Evolutionary conservation across 1,140 invertebrate species (phyloP).

Genomic region (Halictus rubicundus): DNA sequence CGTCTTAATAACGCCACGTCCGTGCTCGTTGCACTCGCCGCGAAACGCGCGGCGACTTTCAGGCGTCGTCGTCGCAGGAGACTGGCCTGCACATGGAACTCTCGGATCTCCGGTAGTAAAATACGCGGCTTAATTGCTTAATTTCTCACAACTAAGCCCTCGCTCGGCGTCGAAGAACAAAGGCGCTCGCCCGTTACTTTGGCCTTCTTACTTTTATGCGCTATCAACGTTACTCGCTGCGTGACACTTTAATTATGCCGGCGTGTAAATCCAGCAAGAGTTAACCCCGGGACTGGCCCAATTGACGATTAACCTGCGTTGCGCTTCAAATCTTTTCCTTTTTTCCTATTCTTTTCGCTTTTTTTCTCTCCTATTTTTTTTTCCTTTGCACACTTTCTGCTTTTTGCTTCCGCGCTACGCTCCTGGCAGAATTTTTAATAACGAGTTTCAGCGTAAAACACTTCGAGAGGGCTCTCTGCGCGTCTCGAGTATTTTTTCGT

Average conservation of each 20-base stretch:
- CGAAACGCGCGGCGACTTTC: slow-evolving; percentile 22
- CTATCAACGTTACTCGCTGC: slow-evolving; percentile 74
- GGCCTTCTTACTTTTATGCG: slow-evolving; percentile 74
- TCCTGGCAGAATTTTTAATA: no score
- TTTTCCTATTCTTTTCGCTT: no score
- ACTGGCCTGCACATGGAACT: slow-evolving; percentile 61
- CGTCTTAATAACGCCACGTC: slow-evolving; percentile 56
- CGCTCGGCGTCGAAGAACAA: slow-evolving; percentile 68
- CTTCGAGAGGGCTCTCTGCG: no score
- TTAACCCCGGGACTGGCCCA: slow-evolving; percentile 14
- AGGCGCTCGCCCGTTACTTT: slow-evolving; percentile 72
- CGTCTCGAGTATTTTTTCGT: no score
- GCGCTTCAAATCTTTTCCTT: not conserved
- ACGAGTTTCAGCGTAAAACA: no score
- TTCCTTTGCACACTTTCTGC: no score
- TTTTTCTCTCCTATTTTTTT: no score
- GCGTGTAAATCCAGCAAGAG: slow-evolving; percentile 73
- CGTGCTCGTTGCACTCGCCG: slow-evolving; percentile 41
- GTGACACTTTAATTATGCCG: slow-evolving; percentile 79
- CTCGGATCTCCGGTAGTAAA: slow-evolving; percentile 71
- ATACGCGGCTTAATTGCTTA: slow-evolving; percentile 78
- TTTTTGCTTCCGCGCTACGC: no score
- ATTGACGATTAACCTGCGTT: slow-evolving; percentile 26
- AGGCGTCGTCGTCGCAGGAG: slow-evolving; percentile 61
- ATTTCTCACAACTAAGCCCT: slow-evolving; percentile 77